Evolutionary conservation across 1,140 invertebrate genomes (phyloP), one percentile per base, ranked within the genome.

Genomic region (Calephelis nemesis): DNA sequence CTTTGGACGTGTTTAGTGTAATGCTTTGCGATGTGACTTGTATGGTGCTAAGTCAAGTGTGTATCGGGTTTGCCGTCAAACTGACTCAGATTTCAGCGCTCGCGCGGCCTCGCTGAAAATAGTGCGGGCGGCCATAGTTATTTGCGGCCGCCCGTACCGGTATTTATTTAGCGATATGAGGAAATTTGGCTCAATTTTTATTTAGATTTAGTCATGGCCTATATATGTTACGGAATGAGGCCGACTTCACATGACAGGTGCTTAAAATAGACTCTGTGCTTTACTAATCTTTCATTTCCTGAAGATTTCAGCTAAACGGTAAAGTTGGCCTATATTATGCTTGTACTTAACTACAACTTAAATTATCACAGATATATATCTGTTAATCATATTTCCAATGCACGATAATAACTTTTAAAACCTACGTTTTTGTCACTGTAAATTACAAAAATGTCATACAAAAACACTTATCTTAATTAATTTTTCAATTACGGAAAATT

Each of bases 141-240:
- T 90, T 87, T 90, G 87, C 81, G 88, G 85, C 82, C 75, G 77
- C 77, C 80, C 64, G 75, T 78, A 79, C 77, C 81, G 82, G 83
- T 85, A 87, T 91, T 90, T 88, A 88, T 91, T 90, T 88, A 88
- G 85, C 83, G 73, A 83, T 82, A 85, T 87, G 83, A 84, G 84
- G 84, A 89, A 91, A 89, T 83, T 79, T 72, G 80, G 74, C 80
- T 81, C 77, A 81, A 74, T 79, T 85, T 87, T 85, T 83, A 84
- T 88, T 84, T 88, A 81, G 79, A 78, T 69, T 67, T 74, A 77
- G 75, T 82, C 79, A 71, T 87, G 83, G 73, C 82, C 81, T 78
- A 87, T 85, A 81, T 89, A 81, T 82, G 69, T 63, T 73, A 52
- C 60, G 66, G 79, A 90, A 88, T 87, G 82, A 75, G 84, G 79